Conservation (phyloP, 2,113 vertebrate genomes). For the Mobula hypostoma region DNA sequence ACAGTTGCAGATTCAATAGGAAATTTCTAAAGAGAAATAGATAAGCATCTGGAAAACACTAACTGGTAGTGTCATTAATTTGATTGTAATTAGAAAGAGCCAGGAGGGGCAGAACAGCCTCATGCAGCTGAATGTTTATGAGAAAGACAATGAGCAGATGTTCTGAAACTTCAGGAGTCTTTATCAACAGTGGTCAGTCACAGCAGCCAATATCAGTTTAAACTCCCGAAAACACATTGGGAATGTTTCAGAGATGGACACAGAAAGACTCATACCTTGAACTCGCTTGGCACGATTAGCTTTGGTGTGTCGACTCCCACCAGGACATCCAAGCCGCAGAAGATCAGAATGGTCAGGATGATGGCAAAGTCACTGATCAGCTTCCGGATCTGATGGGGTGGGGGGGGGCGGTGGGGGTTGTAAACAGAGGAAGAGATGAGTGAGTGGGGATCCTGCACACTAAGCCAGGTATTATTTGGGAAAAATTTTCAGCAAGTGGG, state of each 20-base stretch:
- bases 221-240: no score
- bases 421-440: background rate
- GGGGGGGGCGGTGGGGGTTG: background rate
- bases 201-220: no score
- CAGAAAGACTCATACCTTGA: conserved; percentile 68
- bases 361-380: conserved; percentile 97
- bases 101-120: no score
- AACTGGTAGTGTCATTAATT: background rate
- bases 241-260: background rate
- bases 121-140: background rate
- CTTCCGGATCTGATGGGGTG: conserved; percentile 80
- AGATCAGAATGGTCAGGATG: conserved; percentile 90
- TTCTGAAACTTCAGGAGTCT: no score
- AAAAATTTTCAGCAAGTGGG: background rate
- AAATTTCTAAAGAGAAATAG: no score
- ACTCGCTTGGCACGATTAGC: conserved; percentile 91
- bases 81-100: background rate
- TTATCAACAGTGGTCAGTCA: no score
- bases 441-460: background rate
- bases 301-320: conserved; percentile 94
- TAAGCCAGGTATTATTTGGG: background rate
- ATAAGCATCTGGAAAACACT: no score
- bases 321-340: conserved; percentile 83
- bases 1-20: no score
- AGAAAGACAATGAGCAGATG: background rate